Evolutionary conservation across 2,113 vertebrate genomes (phyloP), one percentile per base, ranked within the genome.

Genomic region (Anhinga anhinga): DNA sequence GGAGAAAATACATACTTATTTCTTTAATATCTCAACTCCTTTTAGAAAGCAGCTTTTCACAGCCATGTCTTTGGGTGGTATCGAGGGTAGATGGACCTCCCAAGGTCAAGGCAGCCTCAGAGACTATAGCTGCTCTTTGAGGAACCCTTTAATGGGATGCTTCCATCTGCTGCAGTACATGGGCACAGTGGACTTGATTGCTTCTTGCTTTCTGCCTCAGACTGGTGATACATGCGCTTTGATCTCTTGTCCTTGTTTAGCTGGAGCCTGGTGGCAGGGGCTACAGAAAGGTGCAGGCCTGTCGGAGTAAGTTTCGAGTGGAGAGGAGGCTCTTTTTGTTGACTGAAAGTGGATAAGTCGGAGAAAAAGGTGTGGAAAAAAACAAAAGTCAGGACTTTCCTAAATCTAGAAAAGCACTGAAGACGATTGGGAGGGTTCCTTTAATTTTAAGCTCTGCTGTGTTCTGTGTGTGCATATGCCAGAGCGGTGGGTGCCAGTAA

Each of bases 101-200:
- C 53, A 62, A 83, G 86, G 88, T 88, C 0, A 0, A 62, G 47
- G 59, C 53, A 86, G 45, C 47, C 83, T 77, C 10, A 10, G 67
- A 42, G 65, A 38, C 16, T 63, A 16, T 26, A 67, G 15, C 15
- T 78, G 76, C 50, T 77, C 70, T 74, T 79, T 50, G 66, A 84
- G 63, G 58, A 94, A 3, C 62, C 15, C 10, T 80, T 29, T 65
- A 61, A 71, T 65, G 45, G 80, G 56, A 17, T 36, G 36, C 56
- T 82, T 92, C 90, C 76, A 56, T 85, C 83, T 95, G 69, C 67
- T 74, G 42, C 47, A 34, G 73, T 65, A 16, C 30, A 25, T 16
- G 44, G 30, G 10, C 89, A 85, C 30, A 40, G 67, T 40, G 61
- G 40, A 19, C n/a, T 71, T n/a, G 16, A 10, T 38, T 83, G n/a